Conservation (phyloP, 92 coral and sea anemone genomes). For the Metridium senile region DNA sequence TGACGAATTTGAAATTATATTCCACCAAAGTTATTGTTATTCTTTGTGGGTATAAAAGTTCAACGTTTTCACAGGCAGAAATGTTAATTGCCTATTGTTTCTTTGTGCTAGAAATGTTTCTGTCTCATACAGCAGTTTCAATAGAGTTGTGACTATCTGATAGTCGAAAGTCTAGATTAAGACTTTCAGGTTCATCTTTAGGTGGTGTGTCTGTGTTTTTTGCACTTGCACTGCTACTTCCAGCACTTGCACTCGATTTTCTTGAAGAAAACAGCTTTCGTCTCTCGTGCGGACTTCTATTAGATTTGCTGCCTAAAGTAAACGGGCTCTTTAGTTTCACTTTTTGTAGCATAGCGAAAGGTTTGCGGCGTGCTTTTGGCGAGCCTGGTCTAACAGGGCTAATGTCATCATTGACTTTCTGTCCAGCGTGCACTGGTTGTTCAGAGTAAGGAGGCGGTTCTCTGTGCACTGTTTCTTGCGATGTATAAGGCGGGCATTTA, state of each 20-base stretch:
- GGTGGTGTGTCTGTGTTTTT: constrained; percentile 15
- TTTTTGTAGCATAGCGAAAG: constrained; percentile 71
- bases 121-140: constrained; percentile 35
- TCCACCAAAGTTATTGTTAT: too few species aligned
- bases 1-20: too few species aligned
- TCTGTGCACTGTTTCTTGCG: constrained; percentile 56
- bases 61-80: background rate
- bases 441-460: constrained; percentile 87
- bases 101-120: background rate
- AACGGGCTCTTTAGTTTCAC: constrained; percentile 69
- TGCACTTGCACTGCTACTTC: constrained; percentile 20
- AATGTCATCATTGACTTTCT: constrained; percentile 75
- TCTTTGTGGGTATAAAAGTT: too few species aligned
- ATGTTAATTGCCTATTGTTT: background rate
- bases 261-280: constrained; percentile 73
- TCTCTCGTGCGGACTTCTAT: constrained; percentile 50
- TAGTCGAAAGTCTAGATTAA: constrained; percentile 3
- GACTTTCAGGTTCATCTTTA: background rate
- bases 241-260: constrained; percentile 35
- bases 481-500: constrained; percentile 79
- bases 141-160: constrained; percentile 40
- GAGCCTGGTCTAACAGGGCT: constrained; percentile 58
- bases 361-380: constrained; percentile 60
- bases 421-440: constrained; percentile 45
- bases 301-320: constrained; percentile 45